Evolutionary conservation across 2,888 invertebrate species (phyloP).

Genomic region (Drosophila prolongata): DNA sequence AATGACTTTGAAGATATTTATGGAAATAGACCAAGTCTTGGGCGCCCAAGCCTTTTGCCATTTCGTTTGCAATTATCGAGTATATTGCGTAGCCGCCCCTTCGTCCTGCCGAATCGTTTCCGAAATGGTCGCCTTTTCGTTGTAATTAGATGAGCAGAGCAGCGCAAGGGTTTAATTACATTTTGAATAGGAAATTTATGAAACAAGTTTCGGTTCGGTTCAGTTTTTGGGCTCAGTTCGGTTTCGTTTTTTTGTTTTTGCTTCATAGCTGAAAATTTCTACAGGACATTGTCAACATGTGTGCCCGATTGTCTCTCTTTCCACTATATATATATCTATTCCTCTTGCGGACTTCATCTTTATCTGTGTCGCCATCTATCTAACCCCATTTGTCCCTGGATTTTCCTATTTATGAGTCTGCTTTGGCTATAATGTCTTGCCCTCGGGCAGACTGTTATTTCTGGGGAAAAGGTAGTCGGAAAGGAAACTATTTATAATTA

Average conservation of each 20-base stretch:
- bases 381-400: background rate
- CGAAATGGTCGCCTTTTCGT: constrained; percentile 57
- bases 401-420: constrained; percentile 15
- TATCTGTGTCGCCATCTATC: constrained; percentile 2
- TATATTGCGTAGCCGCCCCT: constrained; percentile 54
- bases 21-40: constrained; percentile 59
- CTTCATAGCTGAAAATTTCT: constrained; percentile 16
- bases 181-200: constrained; percentile 80
- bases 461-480: background rate
- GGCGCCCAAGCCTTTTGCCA: constrained; percentile 16
- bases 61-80: constrained; percentile 77
- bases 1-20: constrained; percentile 82
- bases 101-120: constrained; percentile 10
- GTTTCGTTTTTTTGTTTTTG: constrained; percentile 10
- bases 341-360: constrained; percentile 1
- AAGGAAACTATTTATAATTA: constrained; percentile 24
- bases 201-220: constrained; percentile 69
- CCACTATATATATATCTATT: background rate
- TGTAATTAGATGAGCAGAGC: constrained; percentile 76
- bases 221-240: constrained; percentile 36
- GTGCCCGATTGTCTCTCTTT: constrained; percentile 60
- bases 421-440: constrained; percentile 37
- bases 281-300: constrained; percentile 66
- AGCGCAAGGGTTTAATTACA: constrained; percentile 77
- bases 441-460: constrained; percentile 13